Percentiles rank a stretch among this genome's conserved stretches.
Evolutionary conservation across 2,113 vertebrate species (phyloP).

Genomic region (Myotis brandtii): DNA sequence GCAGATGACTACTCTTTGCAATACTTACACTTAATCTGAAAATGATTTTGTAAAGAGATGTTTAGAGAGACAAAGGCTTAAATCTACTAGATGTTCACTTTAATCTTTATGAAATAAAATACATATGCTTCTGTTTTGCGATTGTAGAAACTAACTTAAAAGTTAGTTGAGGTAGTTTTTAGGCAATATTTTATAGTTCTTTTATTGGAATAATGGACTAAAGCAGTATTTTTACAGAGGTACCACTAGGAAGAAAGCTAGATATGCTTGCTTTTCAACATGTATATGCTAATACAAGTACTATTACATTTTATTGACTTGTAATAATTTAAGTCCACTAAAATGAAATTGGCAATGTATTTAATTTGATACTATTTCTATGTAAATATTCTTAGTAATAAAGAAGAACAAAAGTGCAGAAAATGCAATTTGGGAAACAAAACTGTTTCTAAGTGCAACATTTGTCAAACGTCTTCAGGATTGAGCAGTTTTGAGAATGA

Average conservation of each 20-base stretch:
- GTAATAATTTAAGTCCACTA: slow-evolving; percentile 5
- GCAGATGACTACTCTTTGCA: background rate
- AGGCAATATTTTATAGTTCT: background rate
- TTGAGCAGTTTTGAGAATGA: slow-evolving; percentile 15
- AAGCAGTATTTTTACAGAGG: background rate
- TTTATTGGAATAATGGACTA: background rate
- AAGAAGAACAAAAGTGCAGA: background rate
- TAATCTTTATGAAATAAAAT: slow-evolving; percentile 3
- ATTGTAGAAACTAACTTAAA: slow-evolving; percentile 2
- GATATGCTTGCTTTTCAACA: background rate
- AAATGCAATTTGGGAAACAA: slow-evolving; percentile 61
- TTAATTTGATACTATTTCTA: slow-evolving; percentile 40
- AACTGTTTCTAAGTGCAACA: slow-evolving; percentile 29
- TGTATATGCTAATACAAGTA: background rate
- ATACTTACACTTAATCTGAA: slow-evolving; percentile 19
- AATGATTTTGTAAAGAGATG: background rate
- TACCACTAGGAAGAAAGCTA: background rate
- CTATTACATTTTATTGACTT: background rate
- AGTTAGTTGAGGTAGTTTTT: background rate
- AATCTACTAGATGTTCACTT: background rate
- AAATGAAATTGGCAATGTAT: slow-evolving; percentile 46
- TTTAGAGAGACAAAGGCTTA: background rate
- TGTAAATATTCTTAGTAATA: slow-evolving; percentile 58
- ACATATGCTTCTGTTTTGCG: background rate
- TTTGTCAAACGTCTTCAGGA: slow-evolving; percentile 58